Percentiles rank a stretch among this genome's conserved stretches.
phyloP scores from a whole-genome alignment of 2,797 vertebrate genomes.

The Hipposideros larvatus region DNA sequence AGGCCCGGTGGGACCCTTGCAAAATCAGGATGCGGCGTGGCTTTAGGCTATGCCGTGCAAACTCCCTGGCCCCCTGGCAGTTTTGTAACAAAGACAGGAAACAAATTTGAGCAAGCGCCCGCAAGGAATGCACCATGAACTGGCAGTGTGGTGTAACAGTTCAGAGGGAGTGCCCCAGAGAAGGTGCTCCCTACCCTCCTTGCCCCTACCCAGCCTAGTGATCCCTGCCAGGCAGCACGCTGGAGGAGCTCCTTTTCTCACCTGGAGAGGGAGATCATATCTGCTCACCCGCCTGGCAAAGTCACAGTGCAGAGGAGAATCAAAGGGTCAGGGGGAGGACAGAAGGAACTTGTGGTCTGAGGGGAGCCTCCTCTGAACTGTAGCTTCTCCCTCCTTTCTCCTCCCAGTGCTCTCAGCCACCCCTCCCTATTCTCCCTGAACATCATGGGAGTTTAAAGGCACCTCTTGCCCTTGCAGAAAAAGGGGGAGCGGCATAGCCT shows the following conservation, averaged over 20 bases:
- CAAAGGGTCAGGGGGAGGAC: background rate
- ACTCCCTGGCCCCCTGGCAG: background rate
- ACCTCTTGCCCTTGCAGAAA: background rate
- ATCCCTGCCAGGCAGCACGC: background rate
- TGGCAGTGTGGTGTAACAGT: background rate
- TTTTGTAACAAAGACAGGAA: slow-evolving; percentile 57
- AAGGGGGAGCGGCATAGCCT: background rate
- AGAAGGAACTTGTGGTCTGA: background rate
- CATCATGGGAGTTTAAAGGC: background rate
- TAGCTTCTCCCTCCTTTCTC: background rate
- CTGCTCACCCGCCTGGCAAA: rapidly evolving
- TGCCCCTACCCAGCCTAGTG: background rate
- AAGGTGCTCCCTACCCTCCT: background rate
- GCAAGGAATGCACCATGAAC: background rate
- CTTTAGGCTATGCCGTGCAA: background rate
- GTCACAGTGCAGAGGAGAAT: background rate
- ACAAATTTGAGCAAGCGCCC: background rate
- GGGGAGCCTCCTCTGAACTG: background rate
- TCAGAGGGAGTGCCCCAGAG: background rate
- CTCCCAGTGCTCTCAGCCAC: background rate
- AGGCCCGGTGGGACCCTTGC: background rate
- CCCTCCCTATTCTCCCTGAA: background rate
- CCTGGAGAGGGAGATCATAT: background rate
- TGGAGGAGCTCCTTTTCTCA: background rate
- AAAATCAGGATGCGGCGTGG: background rate